phyloP scores from a whole-genome alignment of 1,140 invertebrate genomes.

The Drosophila eugracilis region DNA sequence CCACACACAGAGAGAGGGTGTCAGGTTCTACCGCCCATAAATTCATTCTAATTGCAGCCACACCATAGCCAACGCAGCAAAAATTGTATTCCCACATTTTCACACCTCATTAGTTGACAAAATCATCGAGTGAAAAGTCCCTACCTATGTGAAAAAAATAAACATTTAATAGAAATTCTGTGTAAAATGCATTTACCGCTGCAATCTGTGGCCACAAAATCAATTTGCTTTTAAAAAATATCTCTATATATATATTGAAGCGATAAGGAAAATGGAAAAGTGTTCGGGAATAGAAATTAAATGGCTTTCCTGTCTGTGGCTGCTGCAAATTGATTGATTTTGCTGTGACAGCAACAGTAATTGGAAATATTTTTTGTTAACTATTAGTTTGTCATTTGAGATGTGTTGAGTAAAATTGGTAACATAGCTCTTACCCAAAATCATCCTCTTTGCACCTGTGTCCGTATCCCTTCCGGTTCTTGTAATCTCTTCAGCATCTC shows the following conservation, averaged over 20 bases:
- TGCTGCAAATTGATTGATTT: constrained; percentile 77
- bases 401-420: constrained; percentile 19
- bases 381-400: constrained; percentile 66
- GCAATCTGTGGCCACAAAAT: constrained; percentile 81
- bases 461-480: constrained; percentile 71
- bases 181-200: constrained; percentile 71
- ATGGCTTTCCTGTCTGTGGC: constrained; percentile 73
- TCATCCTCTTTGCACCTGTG: constrained; percentile 47
- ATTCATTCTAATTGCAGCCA: constrained; percentile 64
- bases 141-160: constrained; percentile 28
- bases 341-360: constrained; percentile 80
- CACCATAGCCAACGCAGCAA: constrained; percentile 62
- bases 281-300: constrained; percentile 59
- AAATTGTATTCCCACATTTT: constrained; percentile 62
- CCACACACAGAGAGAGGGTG: constrained; percentile 4
- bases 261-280: constrained; percentile 9
- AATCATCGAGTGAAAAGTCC: constrained; percentile 17
- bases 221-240: constrained; percentile 75
- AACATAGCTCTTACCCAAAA: constrained; percentile 3
- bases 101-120: constrained; percentile 69
- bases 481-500: constrained; percentile 41
- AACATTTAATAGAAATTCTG: constrained; percentile 26
- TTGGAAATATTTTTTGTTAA: constrained; percentile 76
- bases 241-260: constrained; percentile 54
- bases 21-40: constrained; percentile 18